Evolutionary conservation across 2,888 invertebrate genomes (phyloP), one percentile per base, ranked within the genome.

Genomic region (Cabera pusaria): DNA sequence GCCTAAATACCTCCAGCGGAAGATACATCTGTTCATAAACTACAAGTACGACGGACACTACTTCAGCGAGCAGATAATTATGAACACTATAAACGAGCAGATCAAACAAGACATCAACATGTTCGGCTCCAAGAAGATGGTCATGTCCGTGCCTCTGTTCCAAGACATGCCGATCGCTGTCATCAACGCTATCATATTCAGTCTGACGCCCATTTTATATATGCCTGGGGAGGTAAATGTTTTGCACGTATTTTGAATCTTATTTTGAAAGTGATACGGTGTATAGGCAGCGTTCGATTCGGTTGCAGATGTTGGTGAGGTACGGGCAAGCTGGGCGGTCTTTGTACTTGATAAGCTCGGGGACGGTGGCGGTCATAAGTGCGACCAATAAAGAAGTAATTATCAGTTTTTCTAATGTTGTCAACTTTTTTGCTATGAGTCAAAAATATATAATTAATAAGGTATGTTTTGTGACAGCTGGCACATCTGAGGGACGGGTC

Each of bases 401-500:
- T 35, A 10, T n/a, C 6, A 19, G 3, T 6, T 9, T 10, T 5
- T 18, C 5, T 6, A 4, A 10, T 10, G 2, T 6, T 17, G 18
- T 8, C 3, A 9, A 18, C 2, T 19, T 16, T 83, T 3, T 3
- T 3, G 14, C 14, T 4, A 14, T 14, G 4, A 14, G 14, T 14
- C 14, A 3, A 3, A 14, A 14, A 14, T 14, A 14, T 3, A 14
- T 4, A 14, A 14, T 14, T 4, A 14, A 14, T 3, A 4, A 3
- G 14, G 14, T 14, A 14, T n/a, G 36, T 41, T 43, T 27, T 6
- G 7, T 45, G 35, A 0, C 44, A 77, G 77, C 34, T 72, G 6
- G 86, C 87, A 10, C 91, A 90, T 49, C 66, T 92, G 21, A 84
- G 90, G 18, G 92, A 92, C 51, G 93, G 92, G 0, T 89, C 90